Evolutionary conservation across 2,888 invertebrate genomes (phyloP).

Genomic region (Invenusta paracnida): DNA sequence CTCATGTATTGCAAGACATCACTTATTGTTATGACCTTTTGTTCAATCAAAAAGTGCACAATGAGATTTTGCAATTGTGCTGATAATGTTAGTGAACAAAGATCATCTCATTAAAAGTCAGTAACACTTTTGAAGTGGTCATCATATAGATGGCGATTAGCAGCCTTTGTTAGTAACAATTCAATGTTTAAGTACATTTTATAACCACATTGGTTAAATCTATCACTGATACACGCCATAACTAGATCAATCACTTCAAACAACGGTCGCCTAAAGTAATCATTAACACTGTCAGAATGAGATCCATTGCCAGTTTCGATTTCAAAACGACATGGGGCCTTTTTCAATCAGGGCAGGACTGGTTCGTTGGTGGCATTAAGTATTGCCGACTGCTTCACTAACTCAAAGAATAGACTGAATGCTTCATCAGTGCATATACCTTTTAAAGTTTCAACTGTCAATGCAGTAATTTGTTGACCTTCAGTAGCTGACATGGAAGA

Average conservation of each 20-base stretch:
- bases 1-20: neutral
- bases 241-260: neutral
- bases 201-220: neutral
- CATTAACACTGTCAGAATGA: neutral
- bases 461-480: conserved; percentile 14
- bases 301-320: neutral
- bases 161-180: neutral
- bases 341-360: conserved; percentile 12
- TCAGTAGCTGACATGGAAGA: too few species aligned
- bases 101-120: neutral
- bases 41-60: neutral
- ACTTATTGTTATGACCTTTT: neutral
- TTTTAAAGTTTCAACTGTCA: conserved; percentile 17
- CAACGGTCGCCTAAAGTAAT: neutral
- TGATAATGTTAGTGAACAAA: neutral
- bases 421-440: conserved; percentile 20
- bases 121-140: neutral
- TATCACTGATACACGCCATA: neutral
- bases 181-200: neutral
- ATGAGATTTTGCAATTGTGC: neutral
- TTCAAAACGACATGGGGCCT: neutral
- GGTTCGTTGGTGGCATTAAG: conserved; percentile 12
- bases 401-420: conserved; percentile 23
- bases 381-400: neutral
- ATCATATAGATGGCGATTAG: neutral